Evolutionary conservation across 37 sponge, comb jelly and placozoan species (phyloP).

Genomic region (Mnemiopsis leidyi): DNA sequence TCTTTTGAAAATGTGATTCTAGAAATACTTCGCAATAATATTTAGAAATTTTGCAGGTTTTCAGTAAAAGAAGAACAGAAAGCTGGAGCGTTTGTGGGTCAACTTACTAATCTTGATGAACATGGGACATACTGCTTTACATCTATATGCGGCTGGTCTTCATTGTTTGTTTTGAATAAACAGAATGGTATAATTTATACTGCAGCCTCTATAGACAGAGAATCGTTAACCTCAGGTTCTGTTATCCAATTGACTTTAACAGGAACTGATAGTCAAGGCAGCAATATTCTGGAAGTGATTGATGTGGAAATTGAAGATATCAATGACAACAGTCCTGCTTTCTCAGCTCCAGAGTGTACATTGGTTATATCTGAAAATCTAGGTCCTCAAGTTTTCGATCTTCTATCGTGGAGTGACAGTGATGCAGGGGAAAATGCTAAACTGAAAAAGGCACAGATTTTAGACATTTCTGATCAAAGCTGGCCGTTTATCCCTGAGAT

Average conservation of each 20-base stretch:
- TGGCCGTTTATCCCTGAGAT: slow-evolving; percentile 46
- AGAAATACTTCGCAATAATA: too few species aligned
- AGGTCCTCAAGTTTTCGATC: slow-evolving; percentile 13
- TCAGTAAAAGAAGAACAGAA: slow-evolving; percentile 3
- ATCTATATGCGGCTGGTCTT: neutral
- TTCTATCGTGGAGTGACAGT: slow-evolving; percentile 15
- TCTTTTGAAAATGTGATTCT: too few species aligned
- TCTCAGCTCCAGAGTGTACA: neutral
- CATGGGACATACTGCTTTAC: slow-evolving; percentile 34
- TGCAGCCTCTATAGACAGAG: slow-evolving; percentile 7
- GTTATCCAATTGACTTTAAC: neutral
- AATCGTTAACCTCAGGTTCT: neutral
- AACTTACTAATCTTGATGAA: neutral
- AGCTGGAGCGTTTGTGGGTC: slow-evolving; percentile 23
- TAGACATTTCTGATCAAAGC: slow-evolving; percentile 36
- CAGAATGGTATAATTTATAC: neutral
- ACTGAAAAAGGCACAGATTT: slow-evolving; percentile 13
- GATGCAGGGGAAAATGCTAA: slow-evolving; percentile 43
- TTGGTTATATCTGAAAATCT: neutral
- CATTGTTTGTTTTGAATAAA: neutral
- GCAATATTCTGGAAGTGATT: neutral
- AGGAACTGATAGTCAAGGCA: neutral
- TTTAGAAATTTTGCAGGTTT: slow-evolving; percentile 50
- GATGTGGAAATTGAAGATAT: slow-evolving; percentile 5
- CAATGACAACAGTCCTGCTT: slow-evolving; percentile 15